Evolutionary conservation across 2,113 vertebrate genomes (phyloP).

Genomic region (Geococcyx californianus): DNA sequence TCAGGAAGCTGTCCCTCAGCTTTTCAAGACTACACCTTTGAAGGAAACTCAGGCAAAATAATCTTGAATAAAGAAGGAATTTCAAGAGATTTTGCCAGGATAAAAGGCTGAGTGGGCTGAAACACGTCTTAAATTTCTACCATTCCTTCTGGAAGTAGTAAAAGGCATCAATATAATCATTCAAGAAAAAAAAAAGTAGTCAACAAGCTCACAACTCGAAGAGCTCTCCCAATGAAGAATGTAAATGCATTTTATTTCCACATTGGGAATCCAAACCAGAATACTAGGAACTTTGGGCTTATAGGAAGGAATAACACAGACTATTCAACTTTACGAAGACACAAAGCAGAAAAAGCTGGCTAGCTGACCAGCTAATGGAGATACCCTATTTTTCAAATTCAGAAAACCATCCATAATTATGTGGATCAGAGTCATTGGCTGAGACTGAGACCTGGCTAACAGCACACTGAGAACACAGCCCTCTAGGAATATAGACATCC

Average conservation of each 20-base stretch:
- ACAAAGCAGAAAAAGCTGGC: neutral
- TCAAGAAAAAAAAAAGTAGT: neutral
- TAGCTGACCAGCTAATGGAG: neutral
- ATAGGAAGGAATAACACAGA: neutral
- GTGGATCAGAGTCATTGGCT: neutral
- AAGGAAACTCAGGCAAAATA: neutral
- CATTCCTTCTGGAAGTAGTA: neutral
- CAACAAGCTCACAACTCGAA: neutral
- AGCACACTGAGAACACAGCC: neutral
- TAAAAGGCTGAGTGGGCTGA: neutral
- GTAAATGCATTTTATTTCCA: neutral
- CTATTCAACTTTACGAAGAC: neutral
- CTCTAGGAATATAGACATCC: neutral
- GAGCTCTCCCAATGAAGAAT: neutral
- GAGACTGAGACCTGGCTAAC: neutral
- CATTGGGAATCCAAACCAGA: neutral
- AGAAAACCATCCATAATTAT: neutral
- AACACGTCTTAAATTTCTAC: neutral
- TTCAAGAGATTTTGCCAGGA: neutral
- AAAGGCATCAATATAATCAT: neutral
- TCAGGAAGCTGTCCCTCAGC: neutral
- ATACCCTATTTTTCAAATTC: neutral
- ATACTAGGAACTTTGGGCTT: neutral
- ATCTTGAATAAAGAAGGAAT: neutral
- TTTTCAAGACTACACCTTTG: neutral